Conservation (phyloP, 2,797 vertebrate species). For the Buphagus erythrorhynchus region DNA sequence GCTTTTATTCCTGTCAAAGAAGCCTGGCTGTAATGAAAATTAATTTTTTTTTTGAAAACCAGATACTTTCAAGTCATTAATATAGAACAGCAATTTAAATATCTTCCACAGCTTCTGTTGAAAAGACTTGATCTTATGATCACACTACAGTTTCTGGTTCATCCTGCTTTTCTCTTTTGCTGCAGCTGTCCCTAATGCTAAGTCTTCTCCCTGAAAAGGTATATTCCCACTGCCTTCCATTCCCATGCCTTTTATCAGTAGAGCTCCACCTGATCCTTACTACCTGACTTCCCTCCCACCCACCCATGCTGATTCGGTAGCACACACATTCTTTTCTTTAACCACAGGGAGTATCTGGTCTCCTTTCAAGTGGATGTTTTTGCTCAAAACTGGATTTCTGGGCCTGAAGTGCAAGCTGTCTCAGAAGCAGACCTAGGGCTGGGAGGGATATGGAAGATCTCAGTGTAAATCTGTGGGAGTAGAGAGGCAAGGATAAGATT, state of each 20-base stretch:
- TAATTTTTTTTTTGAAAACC: accelerated
- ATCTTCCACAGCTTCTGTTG: background rate
- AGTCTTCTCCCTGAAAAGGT: background rate
- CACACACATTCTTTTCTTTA: background rate
- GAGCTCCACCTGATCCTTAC: background rate
- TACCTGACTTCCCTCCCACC: background rate
- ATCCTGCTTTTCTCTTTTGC: background rate
- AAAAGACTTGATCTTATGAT: background rate
- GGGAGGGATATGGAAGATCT: background rate
- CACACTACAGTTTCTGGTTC: background rate
- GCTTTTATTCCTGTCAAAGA: background rate
- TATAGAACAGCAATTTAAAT: background rate
- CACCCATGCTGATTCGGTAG: background rate
- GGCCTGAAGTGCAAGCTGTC: background rate
- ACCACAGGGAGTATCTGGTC: background rate
- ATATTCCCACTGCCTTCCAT: background rate
- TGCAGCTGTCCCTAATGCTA: background rate
- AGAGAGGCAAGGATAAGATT: background rate
- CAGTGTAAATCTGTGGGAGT: background rate
- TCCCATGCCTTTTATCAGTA: background rate
- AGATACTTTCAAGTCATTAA: background rate
- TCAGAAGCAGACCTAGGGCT: background rate
- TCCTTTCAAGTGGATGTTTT: background rate
- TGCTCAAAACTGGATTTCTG: background rate
- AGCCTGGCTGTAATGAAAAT: background rate